Percentiles rank a stretch among this genome's conserved stretches.
Conservation (phyloP, 2,888 invertebrate genomes). For the Agrilus mali region DNA sequence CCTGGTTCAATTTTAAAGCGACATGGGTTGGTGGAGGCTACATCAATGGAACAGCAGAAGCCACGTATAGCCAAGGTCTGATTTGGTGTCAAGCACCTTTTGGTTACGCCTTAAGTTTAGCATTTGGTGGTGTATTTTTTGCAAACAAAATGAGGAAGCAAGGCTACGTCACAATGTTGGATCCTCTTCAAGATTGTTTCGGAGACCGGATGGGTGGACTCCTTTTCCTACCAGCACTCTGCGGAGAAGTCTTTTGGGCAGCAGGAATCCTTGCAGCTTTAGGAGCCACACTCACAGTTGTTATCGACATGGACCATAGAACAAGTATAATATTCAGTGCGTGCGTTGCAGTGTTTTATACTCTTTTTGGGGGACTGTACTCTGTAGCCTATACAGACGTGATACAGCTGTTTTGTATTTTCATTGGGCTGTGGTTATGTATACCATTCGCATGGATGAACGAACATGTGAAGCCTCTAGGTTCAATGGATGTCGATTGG, state of each 20-base stretch:
- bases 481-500: conserved; percentile 80
- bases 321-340: conserved; percentile 91
- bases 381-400: conserved; percentile 98
- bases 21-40: conserved; percentile 99
- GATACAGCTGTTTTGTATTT: conserved; percentile 95
- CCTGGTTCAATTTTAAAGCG: conserved; percentile 44
- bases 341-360: conserved; percentile 94
- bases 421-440: conserved; percentile 96
- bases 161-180: conserved; percentile 97
- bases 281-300: conserved; percentile 91
- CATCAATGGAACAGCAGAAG: conserved; percentile 98
- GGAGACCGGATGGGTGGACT: conserved; percentile 96
- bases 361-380: conserved; percentile 94
- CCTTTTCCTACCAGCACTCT: conserved; percentile 88
- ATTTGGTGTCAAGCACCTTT: conserved; percentile 99
- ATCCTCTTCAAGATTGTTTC: conserved; percentile 92
- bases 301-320: conserved; percentile 89
- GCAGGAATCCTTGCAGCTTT: conserved; percentile 94
- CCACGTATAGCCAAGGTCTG: conserved; percentile 83
- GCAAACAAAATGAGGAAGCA: conserved; percentile 96
- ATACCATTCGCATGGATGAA: conserved; percentile 91
- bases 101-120: conserved; percentile 90
- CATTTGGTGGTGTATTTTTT: conserved; percentile 94
- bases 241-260: conserved; percentile 98
- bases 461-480: conserved; percentile 70